Conservation (phyloP, 30 jellyfish, hydroid and myxozoan species). For the Sanderia malayensis region DNA sequence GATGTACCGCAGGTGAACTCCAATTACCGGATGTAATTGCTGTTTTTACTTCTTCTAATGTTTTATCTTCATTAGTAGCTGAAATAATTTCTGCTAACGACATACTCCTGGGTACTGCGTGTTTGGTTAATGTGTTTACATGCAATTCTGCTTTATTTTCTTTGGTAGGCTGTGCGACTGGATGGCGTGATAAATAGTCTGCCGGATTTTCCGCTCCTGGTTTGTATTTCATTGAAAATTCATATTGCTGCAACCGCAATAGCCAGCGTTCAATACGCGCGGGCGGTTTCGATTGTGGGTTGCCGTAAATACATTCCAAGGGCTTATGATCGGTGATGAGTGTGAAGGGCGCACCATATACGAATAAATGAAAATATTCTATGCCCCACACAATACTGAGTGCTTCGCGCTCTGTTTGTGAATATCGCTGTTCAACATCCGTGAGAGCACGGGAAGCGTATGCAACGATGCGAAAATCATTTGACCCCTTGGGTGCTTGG, state of each 20-base stretch:
- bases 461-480: slow-evolving; percentile 22
- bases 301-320: slow-evolving; percentile 10
- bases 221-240: slow-evolving; percentile 7
- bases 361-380: slow-evolving; percentile 18
- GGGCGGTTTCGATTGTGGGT: slow-evolving; percentile 16
- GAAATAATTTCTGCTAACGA: neutral
- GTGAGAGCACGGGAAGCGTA: slow-evolving; percentile 59
- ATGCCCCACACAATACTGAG: slow-evolving; percentile 40
- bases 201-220: slow-evolving; percentile 48
- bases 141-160: slow-evolving; percentile 15
- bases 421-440: slow-evolving; percentile 39
- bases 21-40: slow-evolving; percentile 4
- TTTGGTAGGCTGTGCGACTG: neutral
- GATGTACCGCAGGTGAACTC: neutral
- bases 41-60: neutral
- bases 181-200: slow-evolving; percentile 35
- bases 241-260: slow-evolving; percentile 30
- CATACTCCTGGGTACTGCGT: slow-evolving; percentile 18
- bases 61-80: slow-evolving; percentile 8
- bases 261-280: slow-evolving; percentile 35
- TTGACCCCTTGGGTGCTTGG: slow-evolving; percentile 27
- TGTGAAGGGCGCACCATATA: slow-evolving; percentile 12
- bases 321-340: slow-evolving; percentile 45
- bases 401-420: slow-evolving; percentile 71
- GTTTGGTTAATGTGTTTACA: neutral